Base-by-base conservation (phyloP, 2,113 vertebrate species). In the Pelobates fuscus region DNA sequence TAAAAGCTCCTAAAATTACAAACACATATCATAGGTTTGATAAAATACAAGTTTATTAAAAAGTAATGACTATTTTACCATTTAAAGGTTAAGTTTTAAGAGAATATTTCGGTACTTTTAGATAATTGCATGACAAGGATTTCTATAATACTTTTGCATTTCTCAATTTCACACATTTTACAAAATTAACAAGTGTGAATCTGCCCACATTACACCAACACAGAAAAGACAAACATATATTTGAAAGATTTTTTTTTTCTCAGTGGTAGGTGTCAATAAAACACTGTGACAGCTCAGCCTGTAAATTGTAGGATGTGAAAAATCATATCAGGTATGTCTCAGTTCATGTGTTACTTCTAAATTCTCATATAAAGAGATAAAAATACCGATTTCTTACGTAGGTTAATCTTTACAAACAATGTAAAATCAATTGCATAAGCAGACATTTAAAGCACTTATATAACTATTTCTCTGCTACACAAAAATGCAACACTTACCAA, bases 161-260 rank as follows among this genome's bases (percentile, higher is more conserved):
- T 65, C 37, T 61, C 65, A 30, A 52, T 68, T 77, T 77, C 73
- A 61, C 73, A 77, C 73, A 77, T 77, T 77, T 77, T 77, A 66
- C 65, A 77, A 68, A n/a, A 77, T 77, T 68, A 77, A 61, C 43
- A 77, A 77, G 73, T 77, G 64, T 61, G 65, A 75, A 77, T 68
- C 73, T 77, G 73, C 73, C 73, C 73, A 77, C 73, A 61, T 77
- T 77, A 77, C 73, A 77, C 73, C 73, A 77, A 77, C 73, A 77
- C 73, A 76, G 72, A 67, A 67, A 52, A 76, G 72, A 67, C 63
- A 68, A 77, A 77, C 65, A 77, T 66, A 68, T 61, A 77, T 68
- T 77, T 77, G 65, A 77, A 61, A 77, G 73, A 61, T 29, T 32
- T 52, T 20, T 77, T 57, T 77, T 49, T 61, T 67, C 37, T 57